Evolutionary conservation across 2,113 vertebrate species (phyloP), one percentile per base, ranked within the genome.

Genomic region (Triplophysa siluroides): DNA sequence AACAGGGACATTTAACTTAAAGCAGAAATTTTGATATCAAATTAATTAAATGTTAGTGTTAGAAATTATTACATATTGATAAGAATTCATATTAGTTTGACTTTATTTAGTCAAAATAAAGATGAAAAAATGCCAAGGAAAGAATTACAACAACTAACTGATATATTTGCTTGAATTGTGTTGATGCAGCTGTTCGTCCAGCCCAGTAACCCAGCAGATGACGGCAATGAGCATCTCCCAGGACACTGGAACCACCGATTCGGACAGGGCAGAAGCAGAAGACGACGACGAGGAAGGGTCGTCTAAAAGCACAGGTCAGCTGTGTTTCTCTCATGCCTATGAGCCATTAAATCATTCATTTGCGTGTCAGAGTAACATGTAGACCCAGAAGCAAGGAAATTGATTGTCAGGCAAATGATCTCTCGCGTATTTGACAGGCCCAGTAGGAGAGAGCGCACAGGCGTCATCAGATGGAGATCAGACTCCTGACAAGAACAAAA

Each of bases 151-250:
- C 45, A 65, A 52, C 41, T 75, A 62, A 47, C 56, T 62, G 38
- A 16, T 47, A 52, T 45, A 13, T 78, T 65, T 62, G 23, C 14
- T 64, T 78, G 19, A 24, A 52, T 45, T 75, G 62, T 71, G 43
- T 81, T 47, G 60, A n/a, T 81, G 16, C 76, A 91, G 87, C 81
- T 93, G 93, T 21, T 93, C 93, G 56, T 92, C 93, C 81, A 94
- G 92, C 82, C 95, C 95, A 47, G 95, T 96, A 87, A 96, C 95
- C 81, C 95, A 96, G 87, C 95, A 96, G 90, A 96, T 96, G 95
- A 96, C 95, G 0, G 94, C 95, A 8, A 96, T 96, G 95, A 96
- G 95, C 92, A 95, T 96, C 88, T 96, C 94, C 81, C 94, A 94
- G 87, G 95, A 96, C 38, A 89, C 92, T 2, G 89, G 70, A 67